Conservation (phyloP, 2,797 vertebrate genomes). For the Sebastes cheni region DNA sequence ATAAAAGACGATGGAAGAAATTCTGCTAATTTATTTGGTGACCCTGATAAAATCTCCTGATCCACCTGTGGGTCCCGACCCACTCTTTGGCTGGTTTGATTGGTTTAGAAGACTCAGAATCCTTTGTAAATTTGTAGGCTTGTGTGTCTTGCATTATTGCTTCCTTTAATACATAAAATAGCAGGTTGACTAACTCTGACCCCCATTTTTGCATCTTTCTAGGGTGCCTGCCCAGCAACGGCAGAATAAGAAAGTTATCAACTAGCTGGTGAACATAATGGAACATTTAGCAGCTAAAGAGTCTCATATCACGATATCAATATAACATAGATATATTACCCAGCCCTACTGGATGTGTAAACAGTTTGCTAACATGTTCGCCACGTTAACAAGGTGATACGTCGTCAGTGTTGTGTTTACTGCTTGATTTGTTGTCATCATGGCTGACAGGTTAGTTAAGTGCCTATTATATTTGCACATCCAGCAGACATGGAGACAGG, state of each 20-base stretch:
- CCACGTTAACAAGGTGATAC: not conserved
- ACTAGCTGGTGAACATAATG: not conserved
- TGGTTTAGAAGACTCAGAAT: not conserved
- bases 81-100: not conserved
- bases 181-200: not conserved
- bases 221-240: not conserved
- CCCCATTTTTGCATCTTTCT: not conserved
- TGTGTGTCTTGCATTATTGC: not conserved
- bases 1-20: too few relatives aligned
- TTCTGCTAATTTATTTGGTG: too few relatives aligned
- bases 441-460: not conserved
- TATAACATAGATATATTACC: too few relatives aligned
- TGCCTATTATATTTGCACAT: not conserved
- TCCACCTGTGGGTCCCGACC: too few relatives aligned
- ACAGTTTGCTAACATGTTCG: not conserved
- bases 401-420: not conserved
- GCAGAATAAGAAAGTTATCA: not conserved
- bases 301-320: accelerated
- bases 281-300: not conserved
- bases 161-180: not conserved
- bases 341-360: not conserved
- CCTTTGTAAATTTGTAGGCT: not conserved
- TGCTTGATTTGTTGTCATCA: not conserved
- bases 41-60: too few relatives aligned
- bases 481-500: not conserved